These are phyloP conservation scores for Catocala nupta DNA, from an alignment of 2,888 invertebrate species.

Conservation along the genomic window DNA sequence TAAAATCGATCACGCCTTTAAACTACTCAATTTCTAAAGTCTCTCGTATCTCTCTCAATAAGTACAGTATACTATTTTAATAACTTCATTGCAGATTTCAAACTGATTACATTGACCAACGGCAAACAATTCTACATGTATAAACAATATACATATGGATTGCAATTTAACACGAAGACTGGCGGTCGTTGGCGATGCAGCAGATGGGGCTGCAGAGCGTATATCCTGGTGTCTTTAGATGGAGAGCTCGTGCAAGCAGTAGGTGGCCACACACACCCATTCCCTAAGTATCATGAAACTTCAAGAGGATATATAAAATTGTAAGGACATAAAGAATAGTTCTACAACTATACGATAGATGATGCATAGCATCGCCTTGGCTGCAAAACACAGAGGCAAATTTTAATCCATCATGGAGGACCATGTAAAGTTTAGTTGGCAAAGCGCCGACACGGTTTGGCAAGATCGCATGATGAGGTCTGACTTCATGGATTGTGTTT, in stretches of 20 bases:
- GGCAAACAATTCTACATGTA: constrained; percentile 55
- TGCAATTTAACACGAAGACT: constrained; percentile 20
- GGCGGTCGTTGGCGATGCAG: constrained; percentile 45
- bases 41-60: no score
- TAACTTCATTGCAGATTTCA: constrained; percentile 31
- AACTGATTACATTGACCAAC: constrained; percentile 41
- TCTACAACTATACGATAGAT: no score
- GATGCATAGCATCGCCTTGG: no score
- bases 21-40: no score
- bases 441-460: no score
- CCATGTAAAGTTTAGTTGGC: no score
- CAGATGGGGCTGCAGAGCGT: constrained; percentile 43
- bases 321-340: background rate
- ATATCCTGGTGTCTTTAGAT: constrained; percentile 32
- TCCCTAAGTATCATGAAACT: background rate
- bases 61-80: background rate
- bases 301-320: constrained; percentile 10
- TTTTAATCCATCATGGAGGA: no score
- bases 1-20: no score
- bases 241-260: constrained; percentile 19
- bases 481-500: no score
- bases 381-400: no score
- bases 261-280: constrained; percentile 5
- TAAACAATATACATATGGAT: constrained; percentile 51
- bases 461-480: no score